phyloP scores from a whole-genome alignment of 2,113 vertebrate genomes.

The Microtus ochrogaster region DNA sequence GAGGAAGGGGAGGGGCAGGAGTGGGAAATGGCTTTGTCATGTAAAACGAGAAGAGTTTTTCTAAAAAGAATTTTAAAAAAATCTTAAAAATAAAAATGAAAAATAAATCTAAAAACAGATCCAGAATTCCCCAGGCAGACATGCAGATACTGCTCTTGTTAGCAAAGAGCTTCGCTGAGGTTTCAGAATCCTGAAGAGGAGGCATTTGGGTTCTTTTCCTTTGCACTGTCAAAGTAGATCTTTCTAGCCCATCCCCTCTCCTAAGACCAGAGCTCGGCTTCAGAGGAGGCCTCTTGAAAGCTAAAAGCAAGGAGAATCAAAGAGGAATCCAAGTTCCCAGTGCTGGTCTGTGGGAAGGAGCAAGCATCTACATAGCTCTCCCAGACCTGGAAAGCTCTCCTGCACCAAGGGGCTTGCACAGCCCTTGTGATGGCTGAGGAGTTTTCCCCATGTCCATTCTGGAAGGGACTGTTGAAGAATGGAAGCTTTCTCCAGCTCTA shows the following conservation, averaged over 20 bases:
- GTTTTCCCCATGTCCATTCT: background rate
- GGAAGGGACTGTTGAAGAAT: background rate
- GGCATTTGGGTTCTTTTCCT: background rate
- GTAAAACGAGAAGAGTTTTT: too few relatives aligned
- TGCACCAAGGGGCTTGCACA: background rate
- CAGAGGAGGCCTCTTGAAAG: background rate
- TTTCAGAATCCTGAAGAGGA: background rate
- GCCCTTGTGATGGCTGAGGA: background rate
- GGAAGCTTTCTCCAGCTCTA: background rate
- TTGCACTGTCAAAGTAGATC: background rate
- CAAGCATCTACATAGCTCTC: background rate
- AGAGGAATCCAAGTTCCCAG: background rate
- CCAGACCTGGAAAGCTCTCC: background rate
- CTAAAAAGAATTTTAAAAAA: too few relatives aligned
- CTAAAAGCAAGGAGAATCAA: background rate
- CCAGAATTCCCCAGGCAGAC: background rate
- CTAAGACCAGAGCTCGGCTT: background rate
- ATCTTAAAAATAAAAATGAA: too few relatives aligned
- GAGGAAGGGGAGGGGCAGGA: too few relatives aligned
- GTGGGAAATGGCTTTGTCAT: too few relatives aligned
- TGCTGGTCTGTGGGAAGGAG: background rate
- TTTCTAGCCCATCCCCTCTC: background rate
- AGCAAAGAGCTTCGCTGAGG: background rate
- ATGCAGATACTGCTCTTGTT: background rate
- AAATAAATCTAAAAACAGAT: background rate